Evolutionary conservation across 2,113 vertebrate species (phyloP), one percentile per base, ranked within the genome.

Genomic region (Myrmecophaga tridactyla): DNA sequence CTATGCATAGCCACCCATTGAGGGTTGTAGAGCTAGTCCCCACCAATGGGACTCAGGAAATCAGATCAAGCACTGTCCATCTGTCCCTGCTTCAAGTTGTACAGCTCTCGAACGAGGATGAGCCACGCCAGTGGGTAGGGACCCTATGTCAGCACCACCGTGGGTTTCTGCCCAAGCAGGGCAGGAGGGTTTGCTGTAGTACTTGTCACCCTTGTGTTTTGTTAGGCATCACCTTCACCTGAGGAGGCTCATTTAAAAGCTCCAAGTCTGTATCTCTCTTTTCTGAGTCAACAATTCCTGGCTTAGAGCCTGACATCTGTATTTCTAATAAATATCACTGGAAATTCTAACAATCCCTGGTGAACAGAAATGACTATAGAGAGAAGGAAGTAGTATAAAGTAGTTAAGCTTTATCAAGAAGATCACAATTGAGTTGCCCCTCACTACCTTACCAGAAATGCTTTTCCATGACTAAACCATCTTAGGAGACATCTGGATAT

Each of bases 41-140:
- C 83, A n/a, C 36, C 48, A 17, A 90, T 23, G 29, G 11, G 58
- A 8, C 9, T 3, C 3, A 4, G 20, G 34, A 21, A 13, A 2
- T 48, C 4, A 0, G 11, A 27, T 56, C 18, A 7, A 27, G 9
- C 0, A 0, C 73, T 18, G 10, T 27, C 34, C 18, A 1, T 10
- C 36, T 13, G 13, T 18, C 39, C 17, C 46, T 27, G 34, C 25
- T 11, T 58, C 21, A 20, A 27, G 3, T 8, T 14, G 3, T 41
- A 12, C 8, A 51, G 86, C 4, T 36, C 21, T 18, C 3, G 34
- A 27, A 0, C 2, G 51, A 53, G 51, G 18, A 12, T 9, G 48
- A 46, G 21, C n/a, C 20, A 14, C 65, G 27, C 51, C 0, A 3
- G 34, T 29, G 20, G 2, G 31, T 6, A 4, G 36, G 53, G 4